A percentile compares a stretch with the other conserved stretches of the same genome.
phyloP scores from a whole-genome alignment of 2,797 vertebrate genomes.

The Phalanger gymnotis region DNA sequence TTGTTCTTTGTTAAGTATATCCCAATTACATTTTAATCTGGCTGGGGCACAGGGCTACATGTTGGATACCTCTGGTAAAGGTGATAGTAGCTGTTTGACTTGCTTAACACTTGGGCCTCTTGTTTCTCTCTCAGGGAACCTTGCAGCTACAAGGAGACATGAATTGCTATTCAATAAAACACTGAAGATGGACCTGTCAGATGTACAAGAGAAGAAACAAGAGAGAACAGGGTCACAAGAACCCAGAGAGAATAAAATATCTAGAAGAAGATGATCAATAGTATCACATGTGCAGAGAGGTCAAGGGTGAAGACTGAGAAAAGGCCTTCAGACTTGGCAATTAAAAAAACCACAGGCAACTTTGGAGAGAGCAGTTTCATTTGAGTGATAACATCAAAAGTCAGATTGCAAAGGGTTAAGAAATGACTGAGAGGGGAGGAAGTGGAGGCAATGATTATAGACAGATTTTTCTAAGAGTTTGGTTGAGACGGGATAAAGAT shows the following conservation, averaged over 20 bases:
- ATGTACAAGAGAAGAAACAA: not conserved
- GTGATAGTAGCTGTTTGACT: not conserved
- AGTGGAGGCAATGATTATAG: not conserved
- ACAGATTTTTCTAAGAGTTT: not conserved
- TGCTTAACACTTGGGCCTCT: not conserved
- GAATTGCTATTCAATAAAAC: not conserved
- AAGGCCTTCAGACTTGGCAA: not conserved
- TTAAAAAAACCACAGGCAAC: not conserved
- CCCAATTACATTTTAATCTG: not conserved
- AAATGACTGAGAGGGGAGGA: not conserved
- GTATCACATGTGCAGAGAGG: not conserved
- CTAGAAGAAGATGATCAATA: not conserved
- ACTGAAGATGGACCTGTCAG: not conserved
- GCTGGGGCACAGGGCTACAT: not conserved
- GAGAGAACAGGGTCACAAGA: not conserved
- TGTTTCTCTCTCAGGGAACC: not conserved
- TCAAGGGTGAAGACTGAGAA: not conserved
- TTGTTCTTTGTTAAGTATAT: not conserved
- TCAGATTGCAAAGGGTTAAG: not conserved
- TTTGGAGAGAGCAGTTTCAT: not conserved
- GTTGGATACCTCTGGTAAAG: not conserved
- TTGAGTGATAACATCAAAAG: not conserved
- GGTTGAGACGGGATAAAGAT: not conserved
- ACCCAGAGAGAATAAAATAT: not conserved
- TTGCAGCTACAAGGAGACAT: not conserved